These are phyloP conservation scores for Hirtodrosophila trivittata DNA, from an alignment of 2,888 invertebrate genomes.

Conservation along the genomic window DNA sequence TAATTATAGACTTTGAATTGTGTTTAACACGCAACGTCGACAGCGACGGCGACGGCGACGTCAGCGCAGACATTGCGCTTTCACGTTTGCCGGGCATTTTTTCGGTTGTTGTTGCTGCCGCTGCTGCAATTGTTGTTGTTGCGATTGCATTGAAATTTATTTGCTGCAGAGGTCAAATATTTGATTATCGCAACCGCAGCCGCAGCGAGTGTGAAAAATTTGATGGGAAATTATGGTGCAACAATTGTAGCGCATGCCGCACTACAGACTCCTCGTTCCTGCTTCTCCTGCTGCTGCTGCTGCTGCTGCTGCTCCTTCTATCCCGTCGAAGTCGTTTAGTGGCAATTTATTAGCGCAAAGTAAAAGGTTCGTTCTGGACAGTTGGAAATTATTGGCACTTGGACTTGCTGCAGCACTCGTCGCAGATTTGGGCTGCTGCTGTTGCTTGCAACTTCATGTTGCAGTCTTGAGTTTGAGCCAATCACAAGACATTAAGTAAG, in stretches of 20 bases:
- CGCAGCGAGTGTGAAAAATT: conserved; percentile 76
- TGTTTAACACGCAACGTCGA: conserved; percentile 82
- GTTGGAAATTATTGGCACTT: conserved; percentile 72
- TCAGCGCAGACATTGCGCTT: conserved; percentile 60
- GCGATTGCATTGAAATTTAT: conserved; percentile 79
- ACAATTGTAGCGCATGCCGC: conserved; percentile 70
- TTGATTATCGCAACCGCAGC: conserved; percentile 77
- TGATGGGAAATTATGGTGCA: conserved; percentile 79
- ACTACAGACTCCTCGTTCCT: conserved; percentile 2
- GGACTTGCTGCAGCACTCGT: conserved; percentile 48
- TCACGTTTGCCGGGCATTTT: conserved; percentile 63
- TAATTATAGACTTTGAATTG: conserved; percentile 83
- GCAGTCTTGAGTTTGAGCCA: conserved; percentile 42
- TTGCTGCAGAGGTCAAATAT: conserved; percentile 81
- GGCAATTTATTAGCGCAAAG: conserved; percentile 76
- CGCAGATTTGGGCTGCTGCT: conserved; percentile 28
- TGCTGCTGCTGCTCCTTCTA: no score
- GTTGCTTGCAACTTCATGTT: conserved; percentile 41
- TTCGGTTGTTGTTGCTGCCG: conserved; percentile 33
- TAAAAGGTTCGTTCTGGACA: conserved; percentile 70
- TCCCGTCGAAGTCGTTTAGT: conserved; percentile 65
- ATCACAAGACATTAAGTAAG: conserved; percentile 56
- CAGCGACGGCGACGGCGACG: conserved; percentile 46
- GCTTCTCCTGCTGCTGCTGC: neutral
- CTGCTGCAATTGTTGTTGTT: conserved; percentile 46